A percentile compares a stretch with the other conserved stretches of the same genome.
Conservation (phyloP, 2,888 invertebrate species). For the Acholoe squamosa region DNA sequence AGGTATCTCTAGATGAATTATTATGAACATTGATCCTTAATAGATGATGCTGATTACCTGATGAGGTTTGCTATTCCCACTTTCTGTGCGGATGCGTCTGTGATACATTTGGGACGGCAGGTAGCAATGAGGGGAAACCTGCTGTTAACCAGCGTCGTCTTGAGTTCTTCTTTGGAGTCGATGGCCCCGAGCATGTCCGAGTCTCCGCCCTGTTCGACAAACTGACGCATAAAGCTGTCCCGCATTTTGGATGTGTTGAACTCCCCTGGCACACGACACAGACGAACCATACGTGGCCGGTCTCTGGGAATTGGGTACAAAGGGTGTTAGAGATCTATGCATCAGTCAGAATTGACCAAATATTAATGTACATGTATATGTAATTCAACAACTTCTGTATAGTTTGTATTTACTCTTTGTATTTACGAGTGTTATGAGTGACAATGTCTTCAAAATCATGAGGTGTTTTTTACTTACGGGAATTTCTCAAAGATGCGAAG, state of each 20-base stretch:
- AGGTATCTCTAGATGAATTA: no score
- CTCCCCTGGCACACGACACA: slow-evolving; percentile 92
- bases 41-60: slow-evolving; percentile 87
- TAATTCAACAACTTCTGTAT: no score
- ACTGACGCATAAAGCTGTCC: slow-evolving; percentile 99
- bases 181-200: slow-evolving; percentile 75
- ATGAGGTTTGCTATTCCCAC: slow-evolving; percentile 93
- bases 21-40: no score
- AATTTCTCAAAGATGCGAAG: slow-evolving; percentile 98
- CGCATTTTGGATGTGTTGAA: slow-evolving; percentile 88
- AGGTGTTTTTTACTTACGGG: slow-evolving; percentile 87
- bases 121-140: slow-evolving; percentile 36
- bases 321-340: background rate
- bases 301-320: slow-evolving; percentile 84
- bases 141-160: background rate
- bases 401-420: no score
- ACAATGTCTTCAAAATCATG: no score
- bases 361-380: no score
- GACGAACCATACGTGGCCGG: slow-evolving; percentile 97
- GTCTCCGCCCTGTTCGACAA: slow-evolving; percentile 83
- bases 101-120: slow-evolving; percentile 40
- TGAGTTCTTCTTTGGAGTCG: slow-evolving; percentile 16
- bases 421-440: no score
- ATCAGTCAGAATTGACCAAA: no score
- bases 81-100: slow-evolving; percentile 85